Evolutionary conservation across 2,888 invertebrate species (phyloP).

Genomic region (Ctenicera cuprea): DNA sequence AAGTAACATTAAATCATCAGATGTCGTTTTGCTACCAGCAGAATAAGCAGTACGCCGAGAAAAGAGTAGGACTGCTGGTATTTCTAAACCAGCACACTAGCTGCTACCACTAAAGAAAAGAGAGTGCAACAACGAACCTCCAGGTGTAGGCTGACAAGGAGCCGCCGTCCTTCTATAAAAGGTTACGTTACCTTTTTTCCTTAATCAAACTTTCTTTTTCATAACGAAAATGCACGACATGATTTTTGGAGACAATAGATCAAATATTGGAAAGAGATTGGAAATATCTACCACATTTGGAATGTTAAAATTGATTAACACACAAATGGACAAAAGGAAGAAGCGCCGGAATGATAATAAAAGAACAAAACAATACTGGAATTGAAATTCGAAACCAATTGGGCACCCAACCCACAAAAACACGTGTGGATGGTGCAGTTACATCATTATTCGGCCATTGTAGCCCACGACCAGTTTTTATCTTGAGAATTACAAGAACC

Average conservation of each 20-base stretch:
- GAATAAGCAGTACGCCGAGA: constrained; percentile 2
- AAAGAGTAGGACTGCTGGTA: constrained; percentile 19
- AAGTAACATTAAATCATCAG: constrained; percentile 17
- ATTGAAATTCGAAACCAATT: constrained; percentile 21
- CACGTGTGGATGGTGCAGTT: constrained; percentile 28
- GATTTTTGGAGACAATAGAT: not conserved
- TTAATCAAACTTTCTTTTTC: not conserved
- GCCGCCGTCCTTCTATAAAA: constrained; percentile 19
- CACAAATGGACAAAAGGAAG: not conserved
- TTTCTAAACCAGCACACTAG: constrained; percentile 28
- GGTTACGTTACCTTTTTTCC: constrained; percentile 11
- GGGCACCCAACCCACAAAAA: constrained; percentile 8
- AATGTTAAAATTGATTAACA: too few species aligned
- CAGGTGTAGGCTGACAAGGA: constrained; percentile 35
- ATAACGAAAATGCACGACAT: not conserved
- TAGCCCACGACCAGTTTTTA: constrained; percentile 28
- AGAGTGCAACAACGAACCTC: constrained; percentile 21
- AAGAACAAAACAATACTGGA: not conserved
- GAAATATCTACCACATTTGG: too few species aligned
- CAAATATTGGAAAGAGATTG: too few species aligned
- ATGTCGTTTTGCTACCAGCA: not conserved
- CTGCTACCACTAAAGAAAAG: constrained; percentile 26
- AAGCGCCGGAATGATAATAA: not conserved
- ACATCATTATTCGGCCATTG: constrained; percentile 36
- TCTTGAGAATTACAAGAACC: constrained; percentile 25